These are phyloP conservation scores for Cyanoramphus novaezelandiae DNA, from an alignment of 2,113 vertebrate species.

Conservation along the genomic window DNA sequence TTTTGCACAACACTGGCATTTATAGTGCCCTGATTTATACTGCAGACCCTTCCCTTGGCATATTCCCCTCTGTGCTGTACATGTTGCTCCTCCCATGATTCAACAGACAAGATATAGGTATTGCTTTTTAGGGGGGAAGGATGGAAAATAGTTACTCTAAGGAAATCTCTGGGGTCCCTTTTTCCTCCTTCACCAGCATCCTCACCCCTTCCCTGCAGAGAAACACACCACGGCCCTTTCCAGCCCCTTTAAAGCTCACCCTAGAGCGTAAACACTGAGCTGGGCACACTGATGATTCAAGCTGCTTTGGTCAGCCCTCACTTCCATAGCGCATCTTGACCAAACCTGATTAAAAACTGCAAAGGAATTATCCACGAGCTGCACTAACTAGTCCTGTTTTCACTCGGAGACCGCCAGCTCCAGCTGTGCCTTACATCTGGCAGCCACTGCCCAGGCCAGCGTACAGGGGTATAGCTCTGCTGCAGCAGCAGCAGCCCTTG, in stretches of 20 bases:
- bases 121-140: background rate
- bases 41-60: background rate
- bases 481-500: background rate
- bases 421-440: background rate
- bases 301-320: rapidly evolving
- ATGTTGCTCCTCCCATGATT: background rate
- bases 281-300: rapidly evolving
- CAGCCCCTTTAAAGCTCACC: background rate
- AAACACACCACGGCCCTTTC: background rate
- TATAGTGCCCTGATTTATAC: background rate
- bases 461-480: background rate
- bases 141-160: background rate
- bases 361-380: rapidly evolving
- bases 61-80: background rate
- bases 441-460: background rate
- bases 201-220: background rate
- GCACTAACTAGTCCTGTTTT: rapidly evolving
- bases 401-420: too few relatives aligned
- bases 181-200: background rate
- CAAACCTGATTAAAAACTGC: background rate
- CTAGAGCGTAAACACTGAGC: background rate
- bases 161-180: background rate
- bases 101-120: background rate
- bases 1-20: background rate
- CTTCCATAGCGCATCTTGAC: background rate